Conservation (phyloP, 1,140 invertebrate genomes). For the Popillia japonica region DNA sequence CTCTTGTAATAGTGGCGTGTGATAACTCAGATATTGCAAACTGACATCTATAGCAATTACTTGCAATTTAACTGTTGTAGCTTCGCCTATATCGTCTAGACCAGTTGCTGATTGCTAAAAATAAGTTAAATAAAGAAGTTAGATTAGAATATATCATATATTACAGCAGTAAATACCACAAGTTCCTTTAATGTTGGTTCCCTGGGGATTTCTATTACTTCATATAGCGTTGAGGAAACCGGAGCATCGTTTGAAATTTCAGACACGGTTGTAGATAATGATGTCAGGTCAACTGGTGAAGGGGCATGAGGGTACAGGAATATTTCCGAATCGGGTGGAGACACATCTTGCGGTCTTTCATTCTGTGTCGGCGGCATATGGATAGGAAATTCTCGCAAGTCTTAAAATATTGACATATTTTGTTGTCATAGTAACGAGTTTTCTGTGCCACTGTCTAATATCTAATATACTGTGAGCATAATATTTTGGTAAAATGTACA, state of each 20-base stretch:
- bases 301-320: not conserved
- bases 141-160: not conserved
- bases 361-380: conserved; percentile 32
- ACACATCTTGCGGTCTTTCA: conserved; percentile 28
- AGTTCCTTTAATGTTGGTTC: conserved; percentile 37
- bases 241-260: conserved; percentile 4
- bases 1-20: conserved; percentile 67
- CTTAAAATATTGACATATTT: conserved; percentile 22
- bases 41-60: conserved; percentile 70
- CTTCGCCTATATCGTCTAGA: conserved; percentile 66
- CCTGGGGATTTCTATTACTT: conserved; percentile 30
- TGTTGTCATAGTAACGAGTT: not conserved
- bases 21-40: conserved; percentile 66
- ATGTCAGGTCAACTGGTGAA: not conserved
- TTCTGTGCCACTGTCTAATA: too few relatives aligned
- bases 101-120: conserved; percentile 63
- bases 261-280: conserved; percentile 1
- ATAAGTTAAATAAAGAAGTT: not conserved
- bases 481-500: too few relatives aligned
- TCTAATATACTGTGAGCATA: too few relatives aligned
- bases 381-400: not conserved
- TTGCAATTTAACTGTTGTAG: conserved; percentile 67
- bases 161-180: conserved; percentile 36
- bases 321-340: conserved; percentile 4
- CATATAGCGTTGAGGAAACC: not conserved